phyloP scores from a whole-genome alignment of 2,888 invertebrate species.

The Drosophila paramelanica region DNA sequence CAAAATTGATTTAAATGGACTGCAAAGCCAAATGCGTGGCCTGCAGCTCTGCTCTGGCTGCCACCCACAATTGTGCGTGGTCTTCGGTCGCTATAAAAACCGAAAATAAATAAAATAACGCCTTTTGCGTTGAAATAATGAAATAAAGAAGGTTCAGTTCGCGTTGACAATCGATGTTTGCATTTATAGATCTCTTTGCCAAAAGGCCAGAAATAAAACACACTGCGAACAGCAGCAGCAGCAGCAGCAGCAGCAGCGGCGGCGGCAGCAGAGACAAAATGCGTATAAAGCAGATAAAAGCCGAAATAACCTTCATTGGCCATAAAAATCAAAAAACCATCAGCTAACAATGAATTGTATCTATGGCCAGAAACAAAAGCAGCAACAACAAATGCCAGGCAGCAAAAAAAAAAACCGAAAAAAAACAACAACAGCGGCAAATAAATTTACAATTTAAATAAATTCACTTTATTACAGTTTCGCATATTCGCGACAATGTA shows the following conservation, averaged over 20 bases:
- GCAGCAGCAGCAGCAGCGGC: constrained; percentile 28
- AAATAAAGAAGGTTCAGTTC: constrained; percentile 18
- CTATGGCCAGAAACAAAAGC: constrained; percentile 54
- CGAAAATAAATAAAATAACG: constrained; percentile 42
- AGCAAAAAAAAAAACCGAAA: constrained; percentile 6
- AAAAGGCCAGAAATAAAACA: constrained; percentile 34
- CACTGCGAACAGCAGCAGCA: constrained; percentile 35
- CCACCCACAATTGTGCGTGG: constrained; percentile 61
- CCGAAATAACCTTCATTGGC: constrained; percentile 74
- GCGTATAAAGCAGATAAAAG: constrained; percentile 59
- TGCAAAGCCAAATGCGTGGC: neutral
- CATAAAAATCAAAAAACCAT: constrained; percentile 70
- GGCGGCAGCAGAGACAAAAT: constrained; percentile 25
- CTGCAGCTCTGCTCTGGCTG: neutral
- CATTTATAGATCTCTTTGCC: constrained; percentile 37
- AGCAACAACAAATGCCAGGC: constrained; percentile 23
- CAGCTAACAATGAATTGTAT: constrained; percentile 69
- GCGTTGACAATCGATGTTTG: constrained; percentile 17
- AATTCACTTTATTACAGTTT: constrained; percentile 73
- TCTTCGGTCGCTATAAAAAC: constrained; percentile 33
- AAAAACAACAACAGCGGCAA: constrained; percentile 15
- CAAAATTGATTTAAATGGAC: constrained; percentile 56
- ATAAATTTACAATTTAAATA: constrained; percentile 74
- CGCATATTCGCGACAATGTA: constrained; percentile 75
- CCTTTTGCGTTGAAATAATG: constrained; percentile 30